phyloP scores from a whole-genome alignment of 2,113 vertebrate species.

The Uria lomvia region DNA sequence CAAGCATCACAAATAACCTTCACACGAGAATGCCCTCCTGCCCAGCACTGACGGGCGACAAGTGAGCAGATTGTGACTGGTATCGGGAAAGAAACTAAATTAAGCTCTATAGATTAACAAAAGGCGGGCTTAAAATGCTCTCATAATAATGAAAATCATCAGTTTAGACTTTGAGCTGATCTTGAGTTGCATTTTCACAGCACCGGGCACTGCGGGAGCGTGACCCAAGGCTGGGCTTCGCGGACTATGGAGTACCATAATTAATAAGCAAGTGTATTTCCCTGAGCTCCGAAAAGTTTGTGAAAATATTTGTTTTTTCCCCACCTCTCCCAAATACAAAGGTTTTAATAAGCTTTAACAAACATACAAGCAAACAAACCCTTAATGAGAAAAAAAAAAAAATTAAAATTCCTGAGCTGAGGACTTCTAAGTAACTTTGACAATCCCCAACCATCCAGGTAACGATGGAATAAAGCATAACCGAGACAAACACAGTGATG shows the following conservation, averaged over 20 bases:
- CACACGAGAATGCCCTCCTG: not conserved
- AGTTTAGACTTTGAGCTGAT: not conserved
- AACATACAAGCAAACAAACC: conserved; percentile 12
- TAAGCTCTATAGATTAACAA: not conserved
- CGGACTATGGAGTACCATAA: rapidly evolving
- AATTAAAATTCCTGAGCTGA: conserved; percentile 6
- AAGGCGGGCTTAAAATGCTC: not conserved
- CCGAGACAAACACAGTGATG: not conserved
- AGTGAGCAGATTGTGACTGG: not conserved
- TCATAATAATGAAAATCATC: not conserved
- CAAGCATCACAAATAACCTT: not conserved
- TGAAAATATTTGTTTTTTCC: not conserved
- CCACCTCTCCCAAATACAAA: not conserved
- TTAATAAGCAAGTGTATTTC: not conserved
- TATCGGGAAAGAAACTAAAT: not conserved
- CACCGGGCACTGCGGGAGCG: not conserved
- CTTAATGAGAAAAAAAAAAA: not conserved
- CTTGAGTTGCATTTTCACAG: not conserved
- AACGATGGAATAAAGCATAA: not conserved
- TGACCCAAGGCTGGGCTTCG: not conserved
- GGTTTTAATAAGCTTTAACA: conserved; percentile 36
- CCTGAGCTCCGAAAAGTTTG: not conserved
- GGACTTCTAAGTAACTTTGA: not conserved
- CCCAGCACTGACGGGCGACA: not conserved
- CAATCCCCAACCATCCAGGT: not conserved